Evolutionary conservation across 2,113 vertebrate species (phyloP).

Genomic region (Neomonachus schauinslandi): DNA sequence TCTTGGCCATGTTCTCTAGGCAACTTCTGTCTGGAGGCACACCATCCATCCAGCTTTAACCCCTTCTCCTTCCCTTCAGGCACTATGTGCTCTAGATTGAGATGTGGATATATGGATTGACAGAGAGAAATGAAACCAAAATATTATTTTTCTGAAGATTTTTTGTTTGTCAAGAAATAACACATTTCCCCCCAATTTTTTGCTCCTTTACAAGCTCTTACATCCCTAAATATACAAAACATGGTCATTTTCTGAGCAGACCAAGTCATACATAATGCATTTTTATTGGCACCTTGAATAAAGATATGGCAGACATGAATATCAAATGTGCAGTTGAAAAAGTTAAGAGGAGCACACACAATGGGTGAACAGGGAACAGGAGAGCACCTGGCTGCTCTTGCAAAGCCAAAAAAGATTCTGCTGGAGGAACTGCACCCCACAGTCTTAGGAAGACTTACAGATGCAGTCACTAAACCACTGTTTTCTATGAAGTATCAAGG

Average conservation of each 20-base stretch:
- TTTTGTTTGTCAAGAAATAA: constrained; percentile 72
- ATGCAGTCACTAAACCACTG: not conserved
- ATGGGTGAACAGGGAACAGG: constrained; percentile 62
- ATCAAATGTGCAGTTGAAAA: constrained; percentile 70
- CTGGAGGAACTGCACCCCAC: not conserved
- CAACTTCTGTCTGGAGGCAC: not conserved
- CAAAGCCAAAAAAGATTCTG: constrained; percentile 46
- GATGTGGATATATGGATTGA: not conserved
- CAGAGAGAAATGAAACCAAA: constrained; percentile 50
- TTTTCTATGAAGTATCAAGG: not conserved
- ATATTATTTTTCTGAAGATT: constrained; percentile 63
- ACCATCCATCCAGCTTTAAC: not conserved
- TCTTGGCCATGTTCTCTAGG: not conserved
- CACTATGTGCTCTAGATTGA: not conserved
- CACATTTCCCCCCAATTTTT: not conserved
- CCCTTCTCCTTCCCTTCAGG: not conserved
- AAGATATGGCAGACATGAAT: constrained; percentile 77
- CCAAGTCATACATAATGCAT: constrained; percentile 78
- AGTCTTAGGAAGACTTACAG: not conserved
- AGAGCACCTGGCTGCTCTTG: constrained; percentile 74
- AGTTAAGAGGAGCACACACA: constrained; percentile 44
- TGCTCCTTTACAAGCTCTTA: constrained; percentile 72
- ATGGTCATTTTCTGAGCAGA: constrained; percentile 78
- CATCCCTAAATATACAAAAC: constrained; percentile 77
- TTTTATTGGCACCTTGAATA: constrained; percentile 81